A percentile compares a stretch with the other conserved stretches of the same genome.
These are phyloP conservation scores for Tinamus guttatus DNA, from an alignment of 2,113 vertebrate genomes.

Conservation along the genomic window DNA sequence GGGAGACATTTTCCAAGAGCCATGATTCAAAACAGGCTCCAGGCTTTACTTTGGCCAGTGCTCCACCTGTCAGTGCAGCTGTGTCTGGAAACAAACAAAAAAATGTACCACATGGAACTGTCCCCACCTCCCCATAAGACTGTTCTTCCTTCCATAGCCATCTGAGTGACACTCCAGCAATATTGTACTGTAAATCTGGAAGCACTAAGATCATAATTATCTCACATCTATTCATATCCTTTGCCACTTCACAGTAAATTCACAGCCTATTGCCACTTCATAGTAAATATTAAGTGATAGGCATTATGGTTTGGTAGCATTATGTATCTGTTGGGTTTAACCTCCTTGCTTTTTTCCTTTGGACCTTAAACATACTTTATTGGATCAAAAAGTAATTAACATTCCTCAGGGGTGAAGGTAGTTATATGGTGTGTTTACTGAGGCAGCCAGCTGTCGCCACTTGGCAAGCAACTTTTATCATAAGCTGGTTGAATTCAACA, in stretches of 20 bases:
- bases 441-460: constrained; percentile 83
- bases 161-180: not conserved
- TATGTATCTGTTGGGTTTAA: constrained; percentile 17
- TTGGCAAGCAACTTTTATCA: constrained; percentile 85
- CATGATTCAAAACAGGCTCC: rapidly evolving
- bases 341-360: constrained; percentile 30
- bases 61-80: rapidly evolving
- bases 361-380: constrained; percentile 73
- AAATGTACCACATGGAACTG: not conserved
- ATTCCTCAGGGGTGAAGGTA: constrained; percentile 83
- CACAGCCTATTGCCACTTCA: not conserved
- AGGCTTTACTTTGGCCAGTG: not conserved
- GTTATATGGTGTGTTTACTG: constrained; percentile 75
- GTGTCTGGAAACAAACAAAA: not conserved
- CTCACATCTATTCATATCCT: not conserved
- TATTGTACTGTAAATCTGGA: not conserved
- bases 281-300: not conserved
- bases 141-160: not conserved
- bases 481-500: constrained; percentile 80
- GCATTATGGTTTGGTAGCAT: not conserved
- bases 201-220: not conserved
- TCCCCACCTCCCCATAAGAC: not conserved
- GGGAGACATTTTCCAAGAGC: not conserved
- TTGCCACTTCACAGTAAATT: not conserved
- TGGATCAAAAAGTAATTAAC: constrained; percentile 81